These are phyloP conservation scores for Drosophila leonis DNA, from an alignment of 2,888 invertebrate genomes.

Conservation along the genomic window DNA sequence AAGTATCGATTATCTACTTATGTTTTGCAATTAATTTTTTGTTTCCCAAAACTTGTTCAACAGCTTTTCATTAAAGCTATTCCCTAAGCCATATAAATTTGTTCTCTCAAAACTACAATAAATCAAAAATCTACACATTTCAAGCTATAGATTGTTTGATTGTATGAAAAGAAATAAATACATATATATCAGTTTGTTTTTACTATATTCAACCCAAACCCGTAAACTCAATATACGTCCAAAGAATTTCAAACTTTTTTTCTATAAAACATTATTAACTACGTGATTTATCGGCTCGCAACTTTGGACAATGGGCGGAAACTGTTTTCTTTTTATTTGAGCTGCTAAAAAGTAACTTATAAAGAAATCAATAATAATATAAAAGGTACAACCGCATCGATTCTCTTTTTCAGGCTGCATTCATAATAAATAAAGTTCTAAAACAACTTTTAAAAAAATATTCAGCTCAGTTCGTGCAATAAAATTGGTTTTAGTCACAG, in stretches of 20 bases:
- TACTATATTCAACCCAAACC: neutral
- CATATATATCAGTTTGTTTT: neutral
- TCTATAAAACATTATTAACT: neutral
- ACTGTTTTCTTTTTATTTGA: neutral
- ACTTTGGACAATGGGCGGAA: neutral
- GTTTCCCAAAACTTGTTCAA: neutral
- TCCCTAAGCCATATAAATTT: neutral
- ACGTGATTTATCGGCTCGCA: slow-evolving; percentile 3
- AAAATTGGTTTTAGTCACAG: neutral
- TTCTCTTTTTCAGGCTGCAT: neutral
- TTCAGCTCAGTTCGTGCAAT: neutral
- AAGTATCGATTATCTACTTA: neutral
- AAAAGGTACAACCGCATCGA: neutral
- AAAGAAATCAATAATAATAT: neutral
- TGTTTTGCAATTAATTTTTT: neutral
- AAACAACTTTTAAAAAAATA: neutral
- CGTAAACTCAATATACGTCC: neutral
- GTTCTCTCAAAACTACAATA: too few relatives aligned
- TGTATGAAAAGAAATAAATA: neutral
- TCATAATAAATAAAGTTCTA: neutral
- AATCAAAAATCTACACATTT: neutral
- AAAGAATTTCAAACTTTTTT: neutral
- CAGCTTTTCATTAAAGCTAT: neutral
- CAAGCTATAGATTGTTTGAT: neutral
- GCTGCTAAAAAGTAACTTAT: neutral